A percentile compares a stretch with the other conserved stretches of the same genome.
phyloP scores from a whole-genome alignment of 2,888 invertebrate genomes.

The Strigamia maritima region DNA sequence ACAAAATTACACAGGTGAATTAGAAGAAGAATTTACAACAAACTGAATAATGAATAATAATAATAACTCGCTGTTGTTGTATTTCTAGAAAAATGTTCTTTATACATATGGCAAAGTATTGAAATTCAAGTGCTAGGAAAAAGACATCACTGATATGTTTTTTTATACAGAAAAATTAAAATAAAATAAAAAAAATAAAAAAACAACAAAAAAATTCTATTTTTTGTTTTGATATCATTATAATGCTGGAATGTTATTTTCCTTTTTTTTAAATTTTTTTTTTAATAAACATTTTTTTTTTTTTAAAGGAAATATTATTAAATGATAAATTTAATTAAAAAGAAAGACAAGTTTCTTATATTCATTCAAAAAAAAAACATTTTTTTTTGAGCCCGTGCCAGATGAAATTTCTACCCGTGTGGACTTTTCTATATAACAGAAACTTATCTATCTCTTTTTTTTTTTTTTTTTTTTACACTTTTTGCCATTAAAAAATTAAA shows the following conservation, averaged over 20 bases:
- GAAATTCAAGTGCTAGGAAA: not conserved
- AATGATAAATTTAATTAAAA: not conserved
- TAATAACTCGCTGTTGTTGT: conserved; percentile 5
- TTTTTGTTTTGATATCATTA: not conserved
- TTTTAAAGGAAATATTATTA: too few relatives aligned
- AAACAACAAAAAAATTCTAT: not conserved
- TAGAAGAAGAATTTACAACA: not conserved
- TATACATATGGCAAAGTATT: conserved; percentile 13
- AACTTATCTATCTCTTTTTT: not conserved
- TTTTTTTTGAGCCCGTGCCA: conserved; percentile 32
- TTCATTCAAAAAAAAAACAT: not conserved
- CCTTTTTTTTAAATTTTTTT: too few relatives aligned
- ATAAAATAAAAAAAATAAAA: too few relatives aligned
- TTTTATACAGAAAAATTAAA: not conserved
- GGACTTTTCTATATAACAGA: not conserved
- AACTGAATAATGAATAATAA: not conserved
- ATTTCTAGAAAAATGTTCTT: not conserved
- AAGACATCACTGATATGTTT: conserved; percentile 12
- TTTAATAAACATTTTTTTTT: too few relatives aligned
- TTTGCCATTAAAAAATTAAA: not conserved
- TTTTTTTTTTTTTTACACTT: not conserved
- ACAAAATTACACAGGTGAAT: conserved; percentile 18
- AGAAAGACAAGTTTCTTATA: not conserved
- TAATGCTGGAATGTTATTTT: not conserved
- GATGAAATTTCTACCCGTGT: conserved; percentile 39